phyloP scores from a whole-genome alignment of 2,888 invertebrate species.

The Amaurobius ferox region DNA sequence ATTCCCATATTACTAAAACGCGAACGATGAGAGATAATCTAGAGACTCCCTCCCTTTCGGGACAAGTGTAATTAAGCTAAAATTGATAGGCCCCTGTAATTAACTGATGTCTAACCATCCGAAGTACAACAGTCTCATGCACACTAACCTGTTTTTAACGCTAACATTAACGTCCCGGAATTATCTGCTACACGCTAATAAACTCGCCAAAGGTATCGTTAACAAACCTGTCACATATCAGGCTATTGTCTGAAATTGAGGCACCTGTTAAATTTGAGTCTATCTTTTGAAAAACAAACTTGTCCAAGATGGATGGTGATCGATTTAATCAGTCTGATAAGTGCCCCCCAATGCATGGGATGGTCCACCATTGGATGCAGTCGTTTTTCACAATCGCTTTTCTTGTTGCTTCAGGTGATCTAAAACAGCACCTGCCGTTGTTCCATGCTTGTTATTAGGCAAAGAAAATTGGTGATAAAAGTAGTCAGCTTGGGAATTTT shows the following conservation, averaged over 20 bases:
- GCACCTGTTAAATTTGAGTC: background rate
- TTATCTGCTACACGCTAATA: constrained; percentile 25
- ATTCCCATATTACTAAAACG: background rate
- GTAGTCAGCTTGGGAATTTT: too few species aligned
- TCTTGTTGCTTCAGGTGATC: constrained; percentile 18
- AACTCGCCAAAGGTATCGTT: constrained; percentile 28
- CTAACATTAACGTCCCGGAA: constrained; percentile 26
- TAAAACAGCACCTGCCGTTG: constrained; percentile 48
- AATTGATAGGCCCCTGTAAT: constrained; percentile 33
- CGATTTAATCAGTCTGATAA: too few species aligned
- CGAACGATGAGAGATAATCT: background rate
- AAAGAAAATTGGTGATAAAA: background rate
- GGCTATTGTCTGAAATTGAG: constrained; percentile 22
- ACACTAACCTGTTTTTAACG: constrained; percentile 50
- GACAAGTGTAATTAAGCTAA: constrained; percentile 38
- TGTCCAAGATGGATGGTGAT: constrained; percentile 19
- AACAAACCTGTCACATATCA: constrained; percentile 26
- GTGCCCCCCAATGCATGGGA: too few species aligned
- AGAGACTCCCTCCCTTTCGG: background rate
- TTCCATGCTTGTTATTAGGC: constrained; percentile 16
- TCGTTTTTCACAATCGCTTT: constrained; percentile 27
- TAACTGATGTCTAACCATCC: background rate
- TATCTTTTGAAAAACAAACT: constrained; percentile 6
- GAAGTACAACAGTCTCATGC: background rate
- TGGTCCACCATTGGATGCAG: background rate